Conservation (phyloP, 2,888 invertebrate species). For the Drosophila leonis region DNA sequence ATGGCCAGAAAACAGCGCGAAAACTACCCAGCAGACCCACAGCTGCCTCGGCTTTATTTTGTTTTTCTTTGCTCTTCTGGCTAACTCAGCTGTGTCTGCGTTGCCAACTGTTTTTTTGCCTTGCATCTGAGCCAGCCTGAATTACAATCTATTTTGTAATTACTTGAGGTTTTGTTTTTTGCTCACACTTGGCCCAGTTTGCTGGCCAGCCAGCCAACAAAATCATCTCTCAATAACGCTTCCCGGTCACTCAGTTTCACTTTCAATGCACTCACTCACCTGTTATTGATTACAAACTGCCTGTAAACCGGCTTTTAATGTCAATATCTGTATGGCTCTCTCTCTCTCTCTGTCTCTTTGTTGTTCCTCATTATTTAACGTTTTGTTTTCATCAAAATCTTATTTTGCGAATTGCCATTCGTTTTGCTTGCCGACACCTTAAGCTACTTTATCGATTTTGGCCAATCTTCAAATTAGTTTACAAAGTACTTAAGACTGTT, state of each 20-base stretch:
- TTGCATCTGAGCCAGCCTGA: conserved; percentile 41
- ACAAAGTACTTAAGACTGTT: conserved; percentile 9
- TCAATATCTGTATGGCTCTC: background rate
- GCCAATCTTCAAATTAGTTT: conserved; percentile 5
- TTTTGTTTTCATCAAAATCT: conserved; percentile 15
- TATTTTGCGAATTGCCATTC: conserved; percentile 28
- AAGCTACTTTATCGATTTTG: conserved; percentile 33
- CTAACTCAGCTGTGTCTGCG: conserved; percentile 36
- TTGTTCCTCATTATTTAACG: conserved; percentile 37
- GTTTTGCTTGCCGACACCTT: conserved; percentile 19
- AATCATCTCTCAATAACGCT: conserved; percentile 57
- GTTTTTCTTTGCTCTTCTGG: background rate
- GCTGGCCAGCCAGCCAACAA: background rate
- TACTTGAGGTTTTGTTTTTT: conserved; percentile 18
- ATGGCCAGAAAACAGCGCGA: conserved; percentile 37
- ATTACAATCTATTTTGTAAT: conserved; percentile 43
- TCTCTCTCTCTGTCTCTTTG: conserved; percentile 26
- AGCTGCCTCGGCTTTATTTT: conserved; percentile 5
- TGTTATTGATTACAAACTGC: conserved; percentile 44
- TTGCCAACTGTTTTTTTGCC: conserved; percentile 53
- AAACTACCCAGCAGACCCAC: conserved; percentile 14
- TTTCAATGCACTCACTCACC: conserved; percentile 62
- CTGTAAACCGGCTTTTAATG: conserved; percentile 64
- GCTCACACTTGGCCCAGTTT: conserved; percentile 69
- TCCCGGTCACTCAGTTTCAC: conserved; percentile 69